Evolutionary conservation across 2,113 vertebrate genomes (phyloP), one percentile per base, ranked within the genome.

Genomic region (Trinectes maculatus): DNA sequence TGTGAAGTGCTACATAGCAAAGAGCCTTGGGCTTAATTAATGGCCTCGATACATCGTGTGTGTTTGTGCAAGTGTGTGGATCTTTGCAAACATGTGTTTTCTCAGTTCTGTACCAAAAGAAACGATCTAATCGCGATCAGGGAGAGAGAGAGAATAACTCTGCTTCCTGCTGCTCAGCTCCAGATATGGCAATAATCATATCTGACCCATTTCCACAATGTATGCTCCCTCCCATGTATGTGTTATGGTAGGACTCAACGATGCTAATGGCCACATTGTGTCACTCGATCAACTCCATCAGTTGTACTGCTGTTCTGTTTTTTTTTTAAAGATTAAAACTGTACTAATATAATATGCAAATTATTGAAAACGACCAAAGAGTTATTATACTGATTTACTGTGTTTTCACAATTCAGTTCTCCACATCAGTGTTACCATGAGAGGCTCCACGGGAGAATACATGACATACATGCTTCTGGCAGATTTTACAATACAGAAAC

Each of bases 141-240:
- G 70, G 37, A 10, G 47, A 72, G 37, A 10, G 25, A 31, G 72
- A 77, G 67, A 74, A 49, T 69, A 58, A 58, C 60, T 82, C 36
- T 52, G 55, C 68, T 69, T 24, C 52, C 36, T 11, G 58, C 56
- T 43, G 53, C 61, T 77, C 60, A 51, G 42, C 55, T 28, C 56
- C 12, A 59, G 18, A 26, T 48, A 28, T 47, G 69, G 76, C 71
- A 75, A 11, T 58, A 69, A 65, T 83, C 54, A 54, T 39, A 55
- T 68, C 60, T 73, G 86, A 75, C 77, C 77, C 60, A 83, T 81
- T 87, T 63, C 49, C 21, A 8, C n/a, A 51, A 31, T 29, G 65
- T 44, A 47, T 55, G 57, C 54, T 54, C 47, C 55, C 36, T 31
- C 52, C 36, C 16, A 51, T 61, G n/a, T n/a, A 49, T 39, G 54